A percentile compares a stretch with the other conserved stretches of the same genome.
Conservation (phyloP, 2,113 vertebrate species). For the Apistogramma diplotaenia region DNA sequence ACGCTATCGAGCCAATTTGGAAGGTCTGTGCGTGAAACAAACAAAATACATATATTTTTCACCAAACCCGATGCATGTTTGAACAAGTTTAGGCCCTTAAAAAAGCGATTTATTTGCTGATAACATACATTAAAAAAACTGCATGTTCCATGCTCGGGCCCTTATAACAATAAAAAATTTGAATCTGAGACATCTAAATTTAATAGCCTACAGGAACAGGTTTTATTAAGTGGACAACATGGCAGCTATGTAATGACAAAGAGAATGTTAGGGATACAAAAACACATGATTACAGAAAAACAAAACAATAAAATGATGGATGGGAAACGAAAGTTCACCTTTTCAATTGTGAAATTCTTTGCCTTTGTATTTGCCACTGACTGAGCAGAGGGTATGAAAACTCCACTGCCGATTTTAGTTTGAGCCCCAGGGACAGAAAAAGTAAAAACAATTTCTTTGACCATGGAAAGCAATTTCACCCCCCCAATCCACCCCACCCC, state of each 20-base stretch:
- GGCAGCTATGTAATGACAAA: background rate
- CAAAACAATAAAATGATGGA: slow-evolving; percentile 4
- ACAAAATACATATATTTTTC: no score
- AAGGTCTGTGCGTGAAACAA: no score
- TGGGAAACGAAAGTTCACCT: background rate
- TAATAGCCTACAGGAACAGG: background rate
- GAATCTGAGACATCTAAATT: background rate
- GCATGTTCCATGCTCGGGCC: no score
- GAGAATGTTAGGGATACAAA: background rate
- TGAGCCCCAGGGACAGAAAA: background rate
- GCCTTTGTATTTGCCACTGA: background rate
- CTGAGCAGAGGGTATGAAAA: background rate
- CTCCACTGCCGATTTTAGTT: slow-evolving; percentile 14
- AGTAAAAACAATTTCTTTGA: slow-evolving; percentile 23
- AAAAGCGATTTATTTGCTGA: no score
- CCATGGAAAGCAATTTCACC: slow-evolving; percentile 24
- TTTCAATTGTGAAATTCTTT: slow-evolving; percentile 6
- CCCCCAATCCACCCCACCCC: no score
- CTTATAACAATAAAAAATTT: rapidly evolving
- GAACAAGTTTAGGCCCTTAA: no score
- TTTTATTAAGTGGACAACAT: background rate
- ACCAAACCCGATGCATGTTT: no score
- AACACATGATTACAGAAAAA: background rate
- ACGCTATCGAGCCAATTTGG: no score
- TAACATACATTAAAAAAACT: no score